phyloP scores from a whole-genome alignment of 2,113 vertebrate species.

The Macrotus californicus region DNA sequence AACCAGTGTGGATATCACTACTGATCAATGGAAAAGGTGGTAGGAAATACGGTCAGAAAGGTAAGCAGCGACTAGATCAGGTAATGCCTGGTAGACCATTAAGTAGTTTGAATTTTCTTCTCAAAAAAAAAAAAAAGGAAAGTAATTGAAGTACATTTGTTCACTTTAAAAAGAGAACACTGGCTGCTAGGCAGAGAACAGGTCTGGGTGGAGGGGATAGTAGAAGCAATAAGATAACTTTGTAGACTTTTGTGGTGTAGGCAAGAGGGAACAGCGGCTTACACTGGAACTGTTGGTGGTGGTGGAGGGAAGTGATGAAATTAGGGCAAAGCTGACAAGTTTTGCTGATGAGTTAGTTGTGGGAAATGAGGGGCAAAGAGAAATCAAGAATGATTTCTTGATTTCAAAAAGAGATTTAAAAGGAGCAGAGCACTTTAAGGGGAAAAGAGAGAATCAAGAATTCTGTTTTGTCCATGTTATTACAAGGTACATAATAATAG shows the following conservation, averaged over 20 bases:
- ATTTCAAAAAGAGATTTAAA: neutral
- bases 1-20: neutral
- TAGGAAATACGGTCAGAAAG: conserved; percentile 9
- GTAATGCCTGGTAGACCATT: neutral
- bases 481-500: neutral
- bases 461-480: neutral
- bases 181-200: neutral
- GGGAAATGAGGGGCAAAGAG: neutral
- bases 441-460: neutral
- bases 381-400: neutral
- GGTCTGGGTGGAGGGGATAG: neutral
- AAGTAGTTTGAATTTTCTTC: conserved; percentile 15
- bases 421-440: neutral
- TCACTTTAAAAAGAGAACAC: neutral
- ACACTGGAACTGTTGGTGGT: neutral
- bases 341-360: neutral
- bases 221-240: neutral
- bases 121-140: neutral
- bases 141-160: neutral
- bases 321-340: neutral
- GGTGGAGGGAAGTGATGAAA: neutral
- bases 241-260: neutral
- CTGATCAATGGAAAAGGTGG: neutral
- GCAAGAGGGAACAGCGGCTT: neutral
- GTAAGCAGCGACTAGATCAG: neutral